These are phyloP conservation scores for Mallotus villosus DNA, from an alignment of 2,797 vertebrate species.

Conservation along the genomic window DNA sequence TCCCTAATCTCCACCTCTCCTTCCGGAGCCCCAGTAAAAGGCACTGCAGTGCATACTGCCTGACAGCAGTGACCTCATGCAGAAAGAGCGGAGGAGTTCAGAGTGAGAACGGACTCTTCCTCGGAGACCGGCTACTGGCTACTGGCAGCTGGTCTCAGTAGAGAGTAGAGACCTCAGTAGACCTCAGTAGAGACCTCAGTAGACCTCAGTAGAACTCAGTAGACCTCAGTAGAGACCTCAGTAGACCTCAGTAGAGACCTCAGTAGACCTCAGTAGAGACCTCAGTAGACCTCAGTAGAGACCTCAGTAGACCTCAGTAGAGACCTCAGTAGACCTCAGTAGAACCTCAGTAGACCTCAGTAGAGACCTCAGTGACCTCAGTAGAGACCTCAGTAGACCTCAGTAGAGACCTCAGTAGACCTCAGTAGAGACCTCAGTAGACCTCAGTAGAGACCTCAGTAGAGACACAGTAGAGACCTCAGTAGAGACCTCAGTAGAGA, in stretches of 20 bases:
- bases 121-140: too few relatives aligned
- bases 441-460: constrained; percentile 33
- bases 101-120: constrained; percentile 60
- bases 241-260: constrained; percentile 31
- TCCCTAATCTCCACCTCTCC: constrained; percentile 69
- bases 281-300: constrained; percentile 32
- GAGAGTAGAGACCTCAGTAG: constrained; percentile 33
- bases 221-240: constrained; percentile 31
- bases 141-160: constrained; percentile 37
- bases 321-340: too few relatives aligned
- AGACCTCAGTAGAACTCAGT: too few relatives aligned
- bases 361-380: constrained; percentile 35
- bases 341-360: too few relatives aligned
- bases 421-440: constrained; percentile 33
- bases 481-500: constrained; percentile 35
- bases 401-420: constrained; percentile 33
- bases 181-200: constrained; percentile 33
- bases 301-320: constrained; percentile 30
- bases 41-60: constrained; percentile 61
- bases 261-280: constrained; percentile 35
- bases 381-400: constrained; percentile 33
- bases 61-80: constrained; percentile 74
- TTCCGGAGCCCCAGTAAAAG: constrained; percentile 55
- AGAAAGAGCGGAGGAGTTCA: constrained; percentile 70
- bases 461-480: constrained; percentile 28